A percentile compares a stretch with the other conserved stretches of the same genome.
Conservation (phyloP, 2,113 vertebrate species). For the Meles meles region DNA sequence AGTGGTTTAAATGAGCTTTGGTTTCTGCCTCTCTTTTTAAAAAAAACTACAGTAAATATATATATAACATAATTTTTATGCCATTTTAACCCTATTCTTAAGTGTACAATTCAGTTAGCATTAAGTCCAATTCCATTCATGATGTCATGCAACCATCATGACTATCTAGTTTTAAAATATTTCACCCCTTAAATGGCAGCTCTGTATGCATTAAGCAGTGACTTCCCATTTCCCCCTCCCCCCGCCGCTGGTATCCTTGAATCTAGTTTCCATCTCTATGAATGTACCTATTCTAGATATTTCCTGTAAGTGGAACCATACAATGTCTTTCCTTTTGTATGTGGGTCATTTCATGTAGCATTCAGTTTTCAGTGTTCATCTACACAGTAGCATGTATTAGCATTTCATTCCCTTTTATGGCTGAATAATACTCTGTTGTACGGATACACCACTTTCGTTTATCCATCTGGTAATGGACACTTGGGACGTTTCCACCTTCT, state of each 20-base stretch:
- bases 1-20: neutral
- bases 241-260: neutral
- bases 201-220: neutral
- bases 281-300: neutral
- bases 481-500: neutral
- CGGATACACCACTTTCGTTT: neutral
- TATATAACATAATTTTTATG: neutral
- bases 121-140: neutral
- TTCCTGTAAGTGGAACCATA: neutral
- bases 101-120: neutral
- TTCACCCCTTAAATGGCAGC: neutral
- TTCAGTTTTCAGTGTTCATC: neutral
- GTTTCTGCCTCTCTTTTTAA: neutral
- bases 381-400: neutral
- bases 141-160: neutral
- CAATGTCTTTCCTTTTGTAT: neutral
- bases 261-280: neutral
- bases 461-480: neutral
- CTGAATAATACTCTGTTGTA: neutral
- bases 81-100: neutral
- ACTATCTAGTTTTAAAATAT: neutral
- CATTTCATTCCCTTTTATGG: neutral
- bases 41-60: neutral
- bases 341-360: neutral
- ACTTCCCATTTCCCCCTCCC: neutral